These are phyloP conservation scores for Microtus richardsoni DNA, from an alignment of 2,113 vertebrate genomes.

Conservation along the genomic window DNA sequence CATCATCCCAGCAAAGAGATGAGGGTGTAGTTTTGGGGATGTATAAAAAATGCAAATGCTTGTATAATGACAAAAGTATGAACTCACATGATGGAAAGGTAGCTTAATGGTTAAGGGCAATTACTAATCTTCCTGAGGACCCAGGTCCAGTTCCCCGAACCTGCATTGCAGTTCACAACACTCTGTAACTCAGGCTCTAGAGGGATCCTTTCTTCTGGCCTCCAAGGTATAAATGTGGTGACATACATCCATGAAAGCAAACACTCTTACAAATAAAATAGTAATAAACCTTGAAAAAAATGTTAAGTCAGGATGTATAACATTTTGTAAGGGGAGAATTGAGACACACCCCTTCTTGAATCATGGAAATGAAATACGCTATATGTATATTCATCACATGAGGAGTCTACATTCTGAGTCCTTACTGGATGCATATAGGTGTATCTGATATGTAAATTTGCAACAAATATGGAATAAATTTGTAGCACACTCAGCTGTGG, in stretches of 20 bases:
- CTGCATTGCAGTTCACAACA: background rate
- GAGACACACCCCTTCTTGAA: background rate
- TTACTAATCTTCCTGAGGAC: background rate
- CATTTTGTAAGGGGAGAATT: background rate
- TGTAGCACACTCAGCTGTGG: background rate
- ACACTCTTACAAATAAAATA: background rate
- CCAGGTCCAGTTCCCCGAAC: background rate
- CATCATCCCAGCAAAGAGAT: background rate
- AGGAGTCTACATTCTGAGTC: background rate
- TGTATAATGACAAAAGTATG: background rate
- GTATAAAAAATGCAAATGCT: background rate
- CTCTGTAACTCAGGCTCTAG: background rate
- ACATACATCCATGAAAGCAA: background rate
- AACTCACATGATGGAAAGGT: background rate
- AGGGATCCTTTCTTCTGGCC: background rate
- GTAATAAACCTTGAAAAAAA: background rate
- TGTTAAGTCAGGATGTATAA: background rate
- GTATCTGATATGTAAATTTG: background rate
- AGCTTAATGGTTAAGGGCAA: background rate
- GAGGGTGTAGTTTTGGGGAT: background rate
- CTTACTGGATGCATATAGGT: background rate
- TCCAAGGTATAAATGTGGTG: background rate
- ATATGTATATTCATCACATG: background rate
- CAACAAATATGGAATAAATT: background rate
- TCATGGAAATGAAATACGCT: background rate